These are phyloP conservation scores for Petrocephalus zakoni DNA, from an alignment of 2,113 vertebrate species.

Conservation along the genomic window DNA sequence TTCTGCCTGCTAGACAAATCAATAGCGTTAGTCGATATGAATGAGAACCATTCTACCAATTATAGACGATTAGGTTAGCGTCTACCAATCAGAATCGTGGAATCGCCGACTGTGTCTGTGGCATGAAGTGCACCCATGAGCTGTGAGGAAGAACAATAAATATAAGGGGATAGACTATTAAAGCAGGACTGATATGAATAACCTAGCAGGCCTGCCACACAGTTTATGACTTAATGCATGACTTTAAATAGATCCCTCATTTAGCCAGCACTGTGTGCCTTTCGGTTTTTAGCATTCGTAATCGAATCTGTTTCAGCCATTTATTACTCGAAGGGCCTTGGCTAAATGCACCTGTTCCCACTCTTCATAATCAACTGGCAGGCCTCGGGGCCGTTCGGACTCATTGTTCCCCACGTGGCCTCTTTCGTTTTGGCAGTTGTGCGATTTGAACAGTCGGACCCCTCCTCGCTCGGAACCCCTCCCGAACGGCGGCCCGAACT, in stretches of 20 bases:
- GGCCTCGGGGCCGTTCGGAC: background rate
- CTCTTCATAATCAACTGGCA: background rate
- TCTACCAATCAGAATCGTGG: constrained; percentile 30
- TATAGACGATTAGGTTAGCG: constrained; percentile 41
- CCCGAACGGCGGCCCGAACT: background rate
- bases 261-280: background rate
- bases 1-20: constrained; percentile 37
- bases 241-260: background rate
- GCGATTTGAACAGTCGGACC: background rate
- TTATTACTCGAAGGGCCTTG: background rate
- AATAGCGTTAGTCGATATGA: constrained; percentile 40
- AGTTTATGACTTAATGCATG: background rate
- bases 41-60: constrained; percentile 42
- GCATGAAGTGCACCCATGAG: constrained; percentile 16
- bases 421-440: background rate
- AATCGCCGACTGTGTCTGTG: constrained; percentile 23
- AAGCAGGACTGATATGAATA: background rate
- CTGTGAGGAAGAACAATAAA: constrained; percentile 15
- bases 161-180: background rate
- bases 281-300: background rate
- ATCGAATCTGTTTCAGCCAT: background rate
- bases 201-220: background rate
- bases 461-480: background rate
- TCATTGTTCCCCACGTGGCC: background rate
- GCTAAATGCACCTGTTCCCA: background rate